Percentiles rank a stretch among this genome's conserved stretches.
phyloP scores from a whole-genome alignment of 2,113 vertebrate species.

The Ardeotis arabs region DNA sequence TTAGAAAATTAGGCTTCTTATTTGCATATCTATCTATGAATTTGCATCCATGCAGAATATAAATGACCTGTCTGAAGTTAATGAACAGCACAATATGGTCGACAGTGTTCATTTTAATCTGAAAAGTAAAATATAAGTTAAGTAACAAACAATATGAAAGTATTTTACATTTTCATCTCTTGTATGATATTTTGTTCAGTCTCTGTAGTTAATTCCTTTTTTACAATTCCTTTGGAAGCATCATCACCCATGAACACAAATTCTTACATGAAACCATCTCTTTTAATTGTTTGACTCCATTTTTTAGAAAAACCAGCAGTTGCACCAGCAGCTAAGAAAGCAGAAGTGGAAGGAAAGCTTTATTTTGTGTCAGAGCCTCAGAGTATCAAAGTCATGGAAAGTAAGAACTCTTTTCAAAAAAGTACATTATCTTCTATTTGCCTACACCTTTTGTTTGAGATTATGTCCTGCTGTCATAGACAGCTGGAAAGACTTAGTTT shows the following conservation, averaged over 20 bases:
- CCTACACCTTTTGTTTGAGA: not conserved
- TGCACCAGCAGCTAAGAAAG: constrained; percentile 74
- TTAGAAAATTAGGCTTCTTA: not conserved
- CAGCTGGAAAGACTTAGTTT: not conserved
- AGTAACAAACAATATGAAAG: not conserved
- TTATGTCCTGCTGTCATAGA: not conserved
- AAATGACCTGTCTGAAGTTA: not conserved
- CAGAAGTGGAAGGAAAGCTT: constrained; percentile 86
- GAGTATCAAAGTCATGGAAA: constrained; percentile 84
- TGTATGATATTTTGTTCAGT: not conserved
- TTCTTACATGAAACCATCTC: not conserved
- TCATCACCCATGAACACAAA: not conserved
- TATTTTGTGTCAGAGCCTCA: constrained; percentile 94
- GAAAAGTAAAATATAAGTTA: not conserved
- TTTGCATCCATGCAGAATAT: not conserved
- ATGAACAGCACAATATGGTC: not conserved
- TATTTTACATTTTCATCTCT: not conserved
- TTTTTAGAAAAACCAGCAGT: constrained; percentile 84
- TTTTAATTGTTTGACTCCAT: not conserved
- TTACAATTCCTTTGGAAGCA: not conserved
- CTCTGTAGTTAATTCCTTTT: not conserved
- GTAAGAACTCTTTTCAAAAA: constrained; percentile 77
- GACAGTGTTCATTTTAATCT: not conserved
- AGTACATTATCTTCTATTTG: not conserved
- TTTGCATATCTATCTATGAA: not conserved